phyloP scores from a whole-genome alignment of 2,113 vertebrate species.

The Alligator sinensis region DNA sequence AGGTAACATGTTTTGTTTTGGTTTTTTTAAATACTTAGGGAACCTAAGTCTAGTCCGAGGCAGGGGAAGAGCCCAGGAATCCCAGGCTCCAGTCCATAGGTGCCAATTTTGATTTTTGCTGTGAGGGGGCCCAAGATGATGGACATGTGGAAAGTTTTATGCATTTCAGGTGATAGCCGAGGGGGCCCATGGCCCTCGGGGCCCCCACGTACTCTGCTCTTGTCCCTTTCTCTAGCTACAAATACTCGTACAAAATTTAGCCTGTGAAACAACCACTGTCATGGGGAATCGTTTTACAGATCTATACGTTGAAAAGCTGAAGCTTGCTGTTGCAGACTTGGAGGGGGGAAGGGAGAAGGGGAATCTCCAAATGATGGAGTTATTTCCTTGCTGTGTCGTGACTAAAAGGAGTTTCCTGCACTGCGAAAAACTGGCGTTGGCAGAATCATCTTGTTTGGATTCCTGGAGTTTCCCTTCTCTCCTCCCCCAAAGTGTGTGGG shows the following conservation, averaged over 20 bases:
- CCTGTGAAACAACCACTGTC: not conserved
- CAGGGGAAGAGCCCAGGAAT: not conserved
- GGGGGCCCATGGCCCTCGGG: no score
- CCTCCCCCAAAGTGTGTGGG: not conserved
- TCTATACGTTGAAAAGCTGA: slow-evolving; percentile 54
- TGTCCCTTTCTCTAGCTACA: not conserved
- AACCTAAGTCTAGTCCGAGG: not conserved
- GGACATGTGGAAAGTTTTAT: no score
- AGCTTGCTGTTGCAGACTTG: not conserved
- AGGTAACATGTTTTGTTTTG: not conserved
- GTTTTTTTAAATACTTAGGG: not conserved
- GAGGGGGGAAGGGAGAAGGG: not conserved
- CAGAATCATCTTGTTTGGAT: not conserved
- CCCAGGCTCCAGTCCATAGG: no score
- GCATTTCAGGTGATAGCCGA: no score
- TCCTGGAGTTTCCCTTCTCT: not conserved
- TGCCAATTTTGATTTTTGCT: no score
- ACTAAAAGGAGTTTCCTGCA: not conserved
- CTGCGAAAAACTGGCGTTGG: not conserved
- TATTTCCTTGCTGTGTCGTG: not conserved
- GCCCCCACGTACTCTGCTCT: not conserved
- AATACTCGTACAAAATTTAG: not conserved
- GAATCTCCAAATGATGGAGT: not conserved
- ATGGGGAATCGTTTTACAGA: slow-evolving; percentile 36
- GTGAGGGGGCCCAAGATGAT: no score